phyloP scores from a whole-genome alignment of 2,888 invertebrate genomes.

The Cremastinae sp. region DNA sequence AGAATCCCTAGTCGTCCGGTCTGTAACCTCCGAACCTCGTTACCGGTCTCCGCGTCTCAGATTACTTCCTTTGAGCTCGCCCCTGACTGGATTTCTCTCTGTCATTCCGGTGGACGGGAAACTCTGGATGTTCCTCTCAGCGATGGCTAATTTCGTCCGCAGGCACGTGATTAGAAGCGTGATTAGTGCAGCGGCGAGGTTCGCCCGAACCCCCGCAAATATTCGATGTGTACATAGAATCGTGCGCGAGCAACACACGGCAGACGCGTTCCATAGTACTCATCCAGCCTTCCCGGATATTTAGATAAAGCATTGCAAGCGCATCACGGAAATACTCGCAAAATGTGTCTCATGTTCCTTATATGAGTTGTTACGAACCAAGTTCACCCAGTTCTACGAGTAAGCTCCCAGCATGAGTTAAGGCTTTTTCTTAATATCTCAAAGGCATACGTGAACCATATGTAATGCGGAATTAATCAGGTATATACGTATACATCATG shows the following conservation, averaged over 20 bases:
- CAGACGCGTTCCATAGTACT: not conserved
- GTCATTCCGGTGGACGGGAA: slow-evolving; percentile 21
- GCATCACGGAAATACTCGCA: slow-evolving; percentile 18
- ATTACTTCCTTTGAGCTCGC: slow-evolving; percentile 60
- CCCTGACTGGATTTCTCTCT: slow-evolving; percentile 31
- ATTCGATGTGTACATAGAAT: slow-evolving; percentile 49
- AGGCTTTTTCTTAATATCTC: no score
- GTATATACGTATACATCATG: no score
- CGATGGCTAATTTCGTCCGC: slow-evolving; percentile 61
- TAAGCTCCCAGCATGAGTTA: no score
- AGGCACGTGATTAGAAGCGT: slow-evolving; percentile 64
- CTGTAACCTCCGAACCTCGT: slow-evolving; percentile 53
- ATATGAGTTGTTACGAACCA: slow-evolving; percentile 2
- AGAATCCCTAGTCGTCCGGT: slow-evolving; percentile 27
- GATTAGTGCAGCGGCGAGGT: slow-evolving; percentile 62
- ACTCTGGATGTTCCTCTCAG: slow-evolving; percentile 31
- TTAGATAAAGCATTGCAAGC: slow-evolving; percentile 40
- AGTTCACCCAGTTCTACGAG: not conserved
- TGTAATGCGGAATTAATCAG: no score
- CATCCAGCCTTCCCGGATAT: slow-evolving; percentile 4
- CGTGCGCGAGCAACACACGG: slow-evolving; percentile 6
- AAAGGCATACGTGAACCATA: no score
- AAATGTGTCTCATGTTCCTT: slow-evolving; percentile 31
- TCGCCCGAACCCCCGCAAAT: slow-evolving; percentile 60
- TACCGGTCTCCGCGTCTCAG: slow-evolving; percentile 53